phyloP scores from a whole-genome alignment of 2,797 vertebrate genomes.

The Poeciliopsis paucimaculata region DNA sequence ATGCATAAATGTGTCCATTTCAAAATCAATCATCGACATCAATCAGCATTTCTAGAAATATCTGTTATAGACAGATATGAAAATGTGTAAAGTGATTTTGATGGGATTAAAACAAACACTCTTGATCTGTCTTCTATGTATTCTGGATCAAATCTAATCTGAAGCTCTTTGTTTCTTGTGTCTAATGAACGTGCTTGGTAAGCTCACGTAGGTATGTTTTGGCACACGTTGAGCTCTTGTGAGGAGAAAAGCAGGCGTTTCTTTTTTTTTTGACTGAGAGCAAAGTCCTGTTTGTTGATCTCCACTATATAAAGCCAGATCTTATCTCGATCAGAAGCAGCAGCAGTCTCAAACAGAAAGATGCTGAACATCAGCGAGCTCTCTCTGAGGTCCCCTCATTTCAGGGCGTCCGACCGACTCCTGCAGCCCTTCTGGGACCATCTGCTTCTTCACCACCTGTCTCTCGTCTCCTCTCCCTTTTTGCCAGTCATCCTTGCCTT shows the following conservation, averaged over 20 bases:
- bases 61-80: neutral
- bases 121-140: neutral
- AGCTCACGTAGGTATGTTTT: conserved; percentile 39
- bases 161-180: neutral
- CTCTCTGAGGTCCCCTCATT: conserved; percentile 36
- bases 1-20: neutral
- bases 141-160: neutral
- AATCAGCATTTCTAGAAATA: neutral
- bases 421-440: conserved; percentile 78
- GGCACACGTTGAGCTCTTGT: conserved; percentile 5
- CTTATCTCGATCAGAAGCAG: conserved; percentile 11
- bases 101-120: neutral
- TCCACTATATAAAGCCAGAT: conserved; percentile 52
- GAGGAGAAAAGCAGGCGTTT: neutral
- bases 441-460: conserved; percentile 63
- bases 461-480: conserved; percentile 73
- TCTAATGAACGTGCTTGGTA: conserved; percentile 25
- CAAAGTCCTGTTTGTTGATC: conserved; percentile 40
- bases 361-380: conserved; percentile 69
- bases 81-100: neutral
- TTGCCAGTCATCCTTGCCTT: conserved; percentile 76
- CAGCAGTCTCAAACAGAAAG: conserved; percentile 15
- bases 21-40: neutral
- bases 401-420: conserved; percentile 45
- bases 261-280: conserved; percentile 14